A percentile compares a stretch with the other conserved stretches of the same genome.
Conservation (phyloP, 37 sponge, comb jelly and placozoan species). For the Aphrocallistes beatrix region DNA sequence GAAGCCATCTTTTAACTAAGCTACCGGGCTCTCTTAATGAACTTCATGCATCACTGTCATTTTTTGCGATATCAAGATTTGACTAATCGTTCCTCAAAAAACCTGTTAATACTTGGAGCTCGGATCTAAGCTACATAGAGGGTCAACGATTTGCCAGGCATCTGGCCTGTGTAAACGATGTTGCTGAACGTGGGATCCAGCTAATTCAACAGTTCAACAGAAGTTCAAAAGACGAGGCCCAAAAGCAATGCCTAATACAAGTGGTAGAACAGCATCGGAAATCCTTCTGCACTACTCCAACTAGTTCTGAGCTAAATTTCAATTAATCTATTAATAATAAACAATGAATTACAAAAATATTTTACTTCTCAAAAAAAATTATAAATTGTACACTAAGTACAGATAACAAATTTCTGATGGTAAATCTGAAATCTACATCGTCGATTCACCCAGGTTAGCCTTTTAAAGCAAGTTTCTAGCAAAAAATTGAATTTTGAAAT, state of each 20-base stretch:
- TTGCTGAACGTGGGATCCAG: conserved; percentile 18
- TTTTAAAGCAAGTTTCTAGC: conserved; percentile 8
- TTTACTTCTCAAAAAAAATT: not conserved
- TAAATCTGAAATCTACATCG: conserved; percentile 7
- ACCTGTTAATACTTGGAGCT: conserved; percentile 11
- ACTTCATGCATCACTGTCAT: conserved; percentile 20
- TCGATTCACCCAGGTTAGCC: conserved; percentile 17
- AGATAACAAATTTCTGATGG: conserved; percentile 18
- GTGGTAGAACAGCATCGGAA: conserved; percentile 14
- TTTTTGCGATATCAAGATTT: conserved; percentile 3
- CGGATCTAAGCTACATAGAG: conserved; percentile 13
- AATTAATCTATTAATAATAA: conserved; percentile 5
- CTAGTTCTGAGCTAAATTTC: conserved; percentile 16
- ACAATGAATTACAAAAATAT: conserved; percentile 15
- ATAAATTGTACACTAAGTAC: conserved; percentile 20
- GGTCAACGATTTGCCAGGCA: conserved; percentile 15
- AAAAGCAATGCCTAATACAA: conserved; percentile 13
- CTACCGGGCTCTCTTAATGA: conserved; percentile 11
- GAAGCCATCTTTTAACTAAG: conserved; percentile 12
- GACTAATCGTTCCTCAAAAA: conserved; percentile 12
- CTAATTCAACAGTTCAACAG: conserved; percentile 19
- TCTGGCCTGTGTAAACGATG: conserved; percentile 20
- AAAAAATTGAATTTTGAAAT: not conserved
- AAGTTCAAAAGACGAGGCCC: conserved; percentile 15
- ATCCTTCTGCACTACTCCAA: not conserved